A percentile compares a stretch with the other conserved stretches of the same genome.
These are phyloP conservation scores for Bryconaethiops microstoma DNA, from an alignment of 2,797 vertebrate genomes.

Conservation along the genomic window DNA sequence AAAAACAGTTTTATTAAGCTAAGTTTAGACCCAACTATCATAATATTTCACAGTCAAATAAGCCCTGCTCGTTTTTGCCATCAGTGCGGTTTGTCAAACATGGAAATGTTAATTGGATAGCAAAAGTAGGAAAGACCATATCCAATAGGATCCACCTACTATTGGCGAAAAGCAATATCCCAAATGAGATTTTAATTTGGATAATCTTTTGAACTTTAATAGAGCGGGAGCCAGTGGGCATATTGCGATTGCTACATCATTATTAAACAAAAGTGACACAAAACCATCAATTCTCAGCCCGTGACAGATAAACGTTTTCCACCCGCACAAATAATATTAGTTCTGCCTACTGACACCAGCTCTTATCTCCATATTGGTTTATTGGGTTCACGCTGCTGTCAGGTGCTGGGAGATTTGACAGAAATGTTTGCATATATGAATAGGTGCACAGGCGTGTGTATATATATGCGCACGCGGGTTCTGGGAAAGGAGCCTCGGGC, in stretches of 20 bases:
- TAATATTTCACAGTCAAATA: constrained; percentile 70
- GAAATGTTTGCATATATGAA: constrained; percentile 85
- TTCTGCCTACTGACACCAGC: constrained; percentile 82
- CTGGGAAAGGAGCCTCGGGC: constrained; percentile 52
- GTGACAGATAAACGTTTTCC: constrained; percentile 83
- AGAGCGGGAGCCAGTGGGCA: constrained; percentile 81
- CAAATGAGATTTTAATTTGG: constrained; percentile 87
- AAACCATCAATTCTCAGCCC: constrained; percentile 83
- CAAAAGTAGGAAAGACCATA: constrained; percentile 72
- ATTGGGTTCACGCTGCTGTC: constrained; percentile 83
- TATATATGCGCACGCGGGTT: constrained; percentile 17
- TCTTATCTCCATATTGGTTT: constrained; percentile 83
- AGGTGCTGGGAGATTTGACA: constrained; percentile 80
- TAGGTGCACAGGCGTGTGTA: constrained; percentile 60
- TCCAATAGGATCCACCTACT: constrained; percentile 75
- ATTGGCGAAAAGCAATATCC: constrained; percentile 84
- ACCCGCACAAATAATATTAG: constrained; percentile 85
- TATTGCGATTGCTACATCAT: constrained; percentile 85
- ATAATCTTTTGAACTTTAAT: constrained; percentile 87
- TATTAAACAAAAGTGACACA: constrained; percentile 87
- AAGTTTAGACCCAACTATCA: constrained; percentile 63
- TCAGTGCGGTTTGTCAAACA: constrained; percentile 77
- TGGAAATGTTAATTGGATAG: constrained; percentile 84
- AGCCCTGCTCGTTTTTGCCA: constrained; percentile 69
- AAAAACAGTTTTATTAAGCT: constrained; percentile 41